Evolutionary conservation across 2,888 invertebrate species (phyloP), one percentile per base, ranked within the genome.

Genomic region (Amphipoea lucens): DNA sequence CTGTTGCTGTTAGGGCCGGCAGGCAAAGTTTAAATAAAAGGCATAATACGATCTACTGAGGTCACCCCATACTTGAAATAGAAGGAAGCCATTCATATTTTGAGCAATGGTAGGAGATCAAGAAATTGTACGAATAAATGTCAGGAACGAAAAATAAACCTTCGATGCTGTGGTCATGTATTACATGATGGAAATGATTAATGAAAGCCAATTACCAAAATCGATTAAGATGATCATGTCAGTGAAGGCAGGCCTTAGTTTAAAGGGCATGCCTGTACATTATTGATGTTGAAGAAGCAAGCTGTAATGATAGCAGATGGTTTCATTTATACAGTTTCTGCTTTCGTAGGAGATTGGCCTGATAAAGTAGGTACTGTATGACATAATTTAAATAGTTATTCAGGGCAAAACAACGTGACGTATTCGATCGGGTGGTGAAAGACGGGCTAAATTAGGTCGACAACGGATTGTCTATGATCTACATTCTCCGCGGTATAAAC

Each of bases 1-100:
- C 84, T 88, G 86, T 84, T 82, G 78, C 36, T 54, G 60, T 68
- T 73, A 84, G 79, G 84, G 84, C 45, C 86, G 84, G 60, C 79
- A 74, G 4, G 12, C 29, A 42, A 62, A 51, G 29, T 62, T 79
- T 67, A 45, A 66, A 42, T 60, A 36, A 62, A 67, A 76, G 17
- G 23, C 23, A 45, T 57, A 36, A 11, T 29, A 57, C 29, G 29
- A 57, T 67, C 7, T 29, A 42, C 11, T 45, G 2, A 48, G 54
- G 45, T 5, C 23, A n/a, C 11, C 48, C 4, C 2, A 62, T 2
- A 54, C 12, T n/a, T 42, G n/a, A 14, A 23, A n/a, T 42, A 42
- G 20, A 1, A 23, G 45, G 20, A 48, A 74, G 29, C 2, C 11
- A 57, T 14, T n/a, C 11, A 40, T 29, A 67, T 36, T 76, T 54